Evolutionary conservation across 2,888 invertebrate species (phyloP).

Genomic region (Volucella inanis): DNA sequence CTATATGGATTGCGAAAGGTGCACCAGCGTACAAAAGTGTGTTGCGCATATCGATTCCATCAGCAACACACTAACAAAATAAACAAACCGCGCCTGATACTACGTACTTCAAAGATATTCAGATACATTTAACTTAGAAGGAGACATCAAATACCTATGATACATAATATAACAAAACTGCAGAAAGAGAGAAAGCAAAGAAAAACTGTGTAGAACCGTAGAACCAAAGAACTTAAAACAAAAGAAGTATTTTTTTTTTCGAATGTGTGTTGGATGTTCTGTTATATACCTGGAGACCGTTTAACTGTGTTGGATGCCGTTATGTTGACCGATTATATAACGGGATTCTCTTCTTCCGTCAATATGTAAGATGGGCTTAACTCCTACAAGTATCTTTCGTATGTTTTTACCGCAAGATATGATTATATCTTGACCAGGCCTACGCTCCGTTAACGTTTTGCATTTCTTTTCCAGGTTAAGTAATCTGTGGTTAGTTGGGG

Average conservation of each 20-base stretch:
- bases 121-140: too few species aligned
- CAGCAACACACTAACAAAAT: constrained; percentile 11
- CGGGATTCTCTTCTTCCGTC: constrained; percentile 71
- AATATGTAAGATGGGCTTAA: constrained; percentile 29
- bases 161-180: background rate
- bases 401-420: background rate
- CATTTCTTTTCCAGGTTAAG: constrained; percentile 49
- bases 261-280: background rate
- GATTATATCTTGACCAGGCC: constrained; percentile 26
- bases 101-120: too few species aligned
- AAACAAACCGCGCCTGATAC: constrained; percentile 25
- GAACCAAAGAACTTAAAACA: constrained; percentile 9
- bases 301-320: constrained; percentile 66
- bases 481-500: constrained; percentile 28
- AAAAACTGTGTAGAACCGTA: background rate
- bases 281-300: too few species aligned
- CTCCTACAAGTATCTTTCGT: background rate
- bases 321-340: constrained; percentile 79
- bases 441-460: background rate
- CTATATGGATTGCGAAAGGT: too few species aligned
- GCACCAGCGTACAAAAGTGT: constrained; percentile 32
- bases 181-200: background rate
- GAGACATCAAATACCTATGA: background rate
- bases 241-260: constrained; percentile 8
- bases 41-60: constrained; percentile 62